These are phyloP conservation scores for Nymphalis c-album DNA, from an alignment of 2,888 invertebrate genomes.

Conservation along the genomic window DNA sequence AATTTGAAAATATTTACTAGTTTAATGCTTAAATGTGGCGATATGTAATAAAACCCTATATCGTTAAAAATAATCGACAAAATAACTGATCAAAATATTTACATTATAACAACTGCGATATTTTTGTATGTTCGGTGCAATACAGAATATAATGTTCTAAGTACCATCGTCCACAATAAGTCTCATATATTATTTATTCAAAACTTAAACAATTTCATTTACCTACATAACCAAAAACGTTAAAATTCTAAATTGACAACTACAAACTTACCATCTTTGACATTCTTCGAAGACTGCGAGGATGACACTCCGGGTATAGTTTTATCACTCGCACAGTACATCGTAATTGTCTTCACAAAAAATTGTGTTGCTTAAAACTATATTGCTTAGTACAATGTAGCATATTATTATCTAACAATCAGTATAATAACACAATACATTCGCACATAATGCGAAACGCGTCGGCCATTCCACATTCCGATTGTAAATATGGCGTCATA, in stretches of 20 bases:
- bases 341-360: slow-evolving; percentile 65
- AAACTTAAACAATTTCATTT: neutral
- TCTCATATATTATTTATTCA: neutral
- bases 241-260: slow-evolving; percentile 44
- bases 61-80: too few species aligned
- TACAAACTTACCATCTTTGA: slow-evolving; percentile 87
- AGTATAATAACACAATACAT: slow-evolving; percentile 64
- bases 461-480: slow-evolving; percentile 81
- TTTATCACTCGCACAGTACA: slow-evolving; percentile 89
- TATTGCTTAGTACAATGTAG: slow-evolving; percentile 81
- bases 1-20: too few species aligned
- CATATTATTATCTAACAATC: slow-evolving; percentile 69
- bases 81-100: too few species aligned
- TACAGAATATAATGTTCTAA: too few species aligned
- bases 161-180: too few species aligned
- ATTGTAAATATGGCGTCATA: slow-evolving; percentile 72
- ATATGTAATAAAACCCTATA: too few species aligned
- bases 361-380: slow-evolving; percentile 63
- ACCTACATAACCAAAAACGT: slow-evolving; percentile 32
- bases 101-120: too few species aligned
- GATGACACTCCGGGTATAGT: slow-evolving; percentile 87
- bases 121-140: too few species aligned
- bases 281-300: slow-evolving; percentile 86
- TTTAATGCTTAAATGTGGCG: too few species aligned
- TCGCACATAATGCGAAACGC: slow-evolving; percentile 68